These are phyloP conservation scores for Caenorhabditis sp. DNA, from an alignment of 2,888 invertebrate genomes.

Conservation along the genomic window DNA sequence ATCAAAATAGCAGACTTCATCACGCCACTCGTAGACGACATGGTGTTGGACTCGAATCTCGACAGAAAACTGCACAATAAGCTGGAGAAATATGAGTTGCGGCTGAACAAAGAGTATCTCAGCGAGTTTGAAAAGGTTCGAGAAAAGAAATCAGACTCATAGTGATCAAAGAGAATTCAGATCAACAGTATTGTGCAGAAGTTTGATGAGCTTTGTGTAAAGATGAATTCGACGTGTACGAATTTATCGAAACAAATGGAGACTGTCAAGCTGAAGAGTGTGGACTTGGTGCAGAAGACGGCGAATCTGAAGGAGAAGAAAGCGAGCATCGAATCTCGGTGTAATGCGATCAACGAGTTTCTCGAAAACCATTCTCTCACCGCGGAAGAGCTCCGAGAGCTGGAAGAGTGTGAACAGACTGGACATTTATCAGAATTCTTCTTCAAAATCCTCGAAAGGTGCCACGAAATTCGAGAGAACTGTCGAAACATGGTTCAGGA, in stretches of 20 bases:
- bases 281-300: conserved; percentile 48
- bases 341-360: conserved; percentile 58
- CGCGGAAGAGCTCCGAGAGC: conserved; percentile 34
- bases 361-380: conserved; percentile 48
- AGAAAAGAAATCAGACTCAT: no score
- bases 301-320: conserved; percentile 56
- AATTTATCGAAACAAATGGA: conserved; percentile 60
- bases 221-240: conserved; percentile 55
- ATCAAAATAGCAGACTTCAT: conserved; percentile 58
- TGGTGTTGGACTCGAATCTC: conserved; percentile 40
- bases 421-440: conserved; percentile 49
- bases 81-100: conserved; percentile 50
- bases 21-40: conserved; percentile 49
- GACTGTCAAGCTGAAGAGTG: conserved; percentile 47
- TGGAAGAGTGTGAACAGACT: conserved; percentile 55
- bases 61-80: conserved; percentile 56
- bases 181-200: conserved; percentile 59
- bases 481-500: conserved; percentile 58
- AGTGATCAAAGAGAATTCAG: conserved; percentile 5
- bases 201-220: conserved; percentile 55
- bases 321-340: conserved; percentile 34
- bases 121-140: conserved; percentile 58
- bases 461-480: conserved; percentile 53
- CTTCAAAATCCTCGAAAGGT: conserved; percentile 56
- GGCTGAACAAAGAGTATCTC: conserved; percentile 51